Evolutionary conservation across 1,140 invertebrate species (phyloP).

Genomic region (Panagrolaimus sp.): DNA sequence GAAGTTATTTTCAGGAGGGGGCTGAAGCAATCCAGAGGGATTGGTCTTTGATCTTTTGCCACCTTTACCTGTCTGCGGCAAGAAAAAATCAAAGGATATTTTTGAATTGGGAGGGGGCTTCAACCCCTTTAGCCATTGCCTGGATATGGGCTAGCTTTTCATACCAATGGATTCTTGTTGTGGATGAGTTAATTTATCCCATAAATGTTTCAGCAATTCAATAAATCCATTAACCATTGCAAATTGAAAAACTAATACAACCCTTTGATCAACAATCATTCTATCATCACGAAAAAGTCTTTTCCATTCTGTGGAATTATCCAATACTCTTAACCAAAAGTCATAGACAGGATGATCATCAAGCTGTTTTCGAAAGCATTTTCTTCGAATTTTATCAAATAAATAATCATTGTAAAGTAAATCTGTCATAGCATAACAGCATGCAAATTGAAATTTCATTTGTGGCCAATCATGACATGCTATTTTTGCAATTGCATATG

Average conservation of each 20-base stretch:
- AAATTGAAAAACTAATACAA: conserved; percentile 37
- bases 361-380: conserved; percentile 30
- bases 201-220: conserved; percentile 32
- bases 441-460: conserved; percentile 45
- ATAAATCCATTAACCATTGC: conserved; percentile 37
- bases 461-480: conserved; percentile 35
- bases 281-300: conserved; percentile 34
- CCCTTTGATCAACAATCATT: conserved; percentile 32
- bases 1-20: too few relatives aligned
- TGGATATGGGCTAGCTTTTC: too few relatives aligned
- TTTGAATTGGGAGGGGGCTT: too few relatives aligned
- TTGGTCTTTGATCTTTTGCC: too few relatives aligned
- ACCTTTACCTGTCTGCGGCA: too few relatives aligned
- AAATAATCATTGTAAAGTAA: conserved; percentile 31
- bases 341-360: conserved; percentile 36
- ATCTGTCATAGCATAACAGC: conserved; percentile 40
- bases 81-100: too few relatives aligned
- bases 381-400: conserved; percentile 39
- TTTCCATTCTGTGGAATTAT: conserved; percentile 30
- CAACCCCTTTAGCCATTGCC: too few relatives aligned
- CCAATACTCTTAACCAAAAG: conserved; percentile 40
- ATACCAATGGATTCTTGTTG: conserved; percentile 42
- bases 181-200: conserved; percentile 24
- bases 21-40: too few relatives aligned
- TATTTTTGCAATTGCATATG: conserved; percentile 25